Conservation (phyloP, 2,888 invertebrate genomes). For the Eupithecia inturbata region DNA sequence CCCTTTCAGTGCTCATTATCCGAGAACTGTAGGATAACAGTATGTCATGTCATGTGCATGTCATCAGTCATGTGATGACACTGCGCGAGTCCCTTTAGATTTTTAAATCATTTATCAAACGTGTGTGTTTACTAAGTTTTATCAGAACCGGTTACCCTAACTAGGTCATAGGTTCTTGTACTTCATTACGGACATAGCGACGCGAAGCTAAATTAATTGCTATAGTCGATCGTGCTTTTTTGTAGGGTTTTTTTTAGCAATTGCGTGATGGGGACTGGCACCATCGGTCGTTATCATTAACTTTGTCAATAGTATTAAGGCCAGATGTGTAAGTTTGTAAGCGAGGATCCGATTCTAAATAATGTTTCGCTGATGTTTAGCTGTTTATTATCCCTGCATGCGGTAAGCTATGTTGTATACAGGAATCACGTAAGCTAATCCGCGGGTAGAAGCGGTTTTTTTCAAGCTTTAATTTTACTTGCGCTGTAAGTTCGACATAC, state of each 20-base stretch:
- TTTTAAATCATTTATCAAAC: constrained; percentile 65
- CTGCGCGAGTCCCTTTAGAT: constrained; percentile 52
- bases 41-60: too few relatives aligned
- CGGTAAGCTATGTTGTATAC: neutral
- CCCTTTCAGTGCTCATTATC: constrained; percentile 32
- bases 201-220: constrained; percentile 53
- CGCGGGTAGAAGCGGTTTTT: neutral
- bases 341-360: neutral
- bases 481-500: too few relatives aligned
- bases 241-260: constrained; percentile 26
- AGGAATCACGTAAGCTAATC: neutral
- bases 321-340: neutral
- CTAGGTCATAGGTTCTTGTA: constrained; percentile 53
- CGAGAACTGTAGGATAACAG: constrained; percentile 28
- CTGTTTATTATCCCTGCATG: neutral
- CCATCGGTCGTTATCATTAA: constrained; percentile 49
- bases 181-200: constrained; percentile 53
- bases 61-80: too few relatives aligned
- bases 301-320: neutral
- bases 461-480: too few relatives aligned
- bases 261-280: constrained; percentile 50
- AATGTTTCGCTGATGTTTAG: neutral
- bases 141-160: constrained; percentile 55
- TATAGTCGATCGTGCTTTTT: constrained; percentile 42
- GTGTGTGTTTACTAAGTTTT: constrained; percentile 57